Evolutionary conservation across 2,888 invertebrate genomes (phyloP).

Genomic region (Subacronicta megacephala): DNA sequence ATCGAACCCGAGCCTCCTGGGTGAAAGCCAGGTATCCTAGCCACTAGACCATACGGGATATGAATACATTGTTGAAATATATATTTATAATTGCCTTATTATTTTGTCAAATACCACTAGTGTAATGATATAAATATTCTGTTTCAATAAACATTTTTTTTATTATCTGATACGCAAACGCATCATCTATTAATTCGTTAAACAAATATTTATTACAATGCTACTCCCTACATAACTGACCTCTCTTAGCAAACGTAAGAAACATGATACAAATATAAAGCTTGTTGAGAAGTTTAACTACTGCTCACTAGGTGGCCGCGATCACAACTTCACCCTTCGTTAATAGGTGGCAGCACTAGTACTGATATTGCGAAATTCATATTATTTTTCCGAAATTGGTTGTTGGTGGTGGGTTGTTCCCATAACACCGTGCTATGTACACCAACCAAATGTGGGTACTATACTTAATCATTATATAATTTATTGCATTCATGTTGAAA

Average conservation of each 20-base stretch:
- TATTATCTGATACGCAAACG: not conserved
- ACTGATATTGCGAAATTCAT: no score
- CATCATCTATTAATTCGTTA: no score
- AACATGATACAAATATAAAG: not conserved
- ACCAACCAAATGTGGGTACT: no score
- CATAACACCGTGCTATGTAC: no score
- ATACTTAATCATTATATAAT: no score
- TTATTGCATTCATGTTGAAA: no score
- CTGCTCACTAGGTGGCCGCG: slow-evolving; percentile 28
- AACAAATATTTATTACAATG: no score
- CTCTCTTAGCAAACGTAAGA: slow-evolving; percentile 4
- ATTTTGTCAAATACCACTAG: no score
- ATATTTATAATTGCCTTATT: not conserved
- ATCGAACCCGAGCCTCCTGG: slow-evolving; percentile 93
- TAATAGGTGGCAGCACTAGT: slow-evolving; percentile 34
- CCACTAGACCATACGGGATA: slow-evolving; percentile 91
- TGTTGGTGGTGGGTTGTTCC: no score
- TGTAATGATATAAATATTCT: no score
- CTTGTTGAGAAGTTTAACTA: slow-evolving; percentile 8
- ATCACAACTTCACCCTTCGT: not conserved
- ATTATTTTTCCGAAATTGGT: no score
- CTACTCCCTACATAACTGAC: slow-evolving; percentile 2
- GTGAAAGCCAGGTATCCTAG: slow-evolving; percentile 92
- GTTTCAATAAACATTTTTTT: no score
- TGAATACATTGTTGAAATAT: not conserved